Conservation (phyloP, 1,140 invertebrate species). For the Drosophila lacteicornis region DNA sequence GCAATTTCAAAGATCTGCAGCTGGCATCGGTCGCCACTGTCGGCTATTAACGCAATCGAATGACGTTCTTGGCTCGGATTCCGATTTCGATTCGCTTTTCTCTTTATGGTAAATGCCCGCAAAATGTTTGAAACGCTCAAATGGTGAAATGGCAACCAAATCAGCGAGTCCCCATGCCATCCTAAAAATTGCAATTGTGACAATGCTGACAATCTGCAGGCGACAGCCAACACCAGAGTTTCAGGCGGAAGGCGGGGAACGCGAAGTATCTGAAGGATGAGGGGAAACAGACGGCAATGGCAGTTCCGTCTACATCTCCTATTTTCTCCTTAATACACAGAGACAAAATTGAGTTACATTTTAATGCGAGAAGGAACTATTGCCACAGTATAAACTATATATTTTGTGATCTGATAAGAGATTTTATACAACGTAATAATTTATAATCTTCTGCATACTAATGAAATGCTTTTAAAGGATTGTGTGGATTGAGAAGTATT, state of each 20-base stretch:
- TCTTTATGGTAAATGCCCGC: constrained; percentile 74
- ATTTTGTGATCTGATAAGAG: not conserved
- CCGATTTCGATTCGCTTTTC: constrained; percentile 11
- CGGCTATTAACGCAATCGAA: constrained; percentile 73
- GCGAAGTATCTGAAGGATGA: constrained; percentile 35
- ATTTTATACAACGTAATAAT: not conserved
- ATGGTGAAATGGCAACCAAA: constrained; percentile 70
- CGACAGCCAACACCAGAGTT: constrained; percentile 60
- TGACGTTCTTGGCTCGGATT: constrained; percentile 60
- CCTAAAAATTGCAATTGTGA: constrained; percentile 76
- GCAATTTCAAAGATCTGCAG: constrained; percentile 72
- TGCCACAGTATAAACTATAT: not conserved
- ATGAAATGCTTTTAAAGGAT: too few species aligned
- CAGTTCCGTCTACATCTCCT: constrained; percentile 37
- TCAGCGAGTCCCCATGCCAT: constrained; percentile 58
- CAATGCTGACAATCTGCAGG: constrained; percentile 81
- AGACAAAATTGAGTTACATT: not conserved
- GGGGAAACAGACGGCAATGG: constrained; percentile 62
- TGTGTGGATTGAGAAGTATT: too few species aligned
- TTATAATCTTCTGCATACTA: not conserved
- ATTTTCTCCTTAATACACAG: not conserved
- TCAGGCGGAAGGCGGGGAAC: constrained; percentile 17
- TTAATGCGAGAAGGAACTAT: too few species aligned
- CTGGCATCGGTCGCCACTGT: constrained; percentile 54
- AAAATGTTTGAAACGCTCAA: constrained; percentile 57